These are phyloP conservation scores for Eulemur coronatus DNA, from an alignment of 2,797 vertebrate species.

Conservation along the genomic window DNA sequence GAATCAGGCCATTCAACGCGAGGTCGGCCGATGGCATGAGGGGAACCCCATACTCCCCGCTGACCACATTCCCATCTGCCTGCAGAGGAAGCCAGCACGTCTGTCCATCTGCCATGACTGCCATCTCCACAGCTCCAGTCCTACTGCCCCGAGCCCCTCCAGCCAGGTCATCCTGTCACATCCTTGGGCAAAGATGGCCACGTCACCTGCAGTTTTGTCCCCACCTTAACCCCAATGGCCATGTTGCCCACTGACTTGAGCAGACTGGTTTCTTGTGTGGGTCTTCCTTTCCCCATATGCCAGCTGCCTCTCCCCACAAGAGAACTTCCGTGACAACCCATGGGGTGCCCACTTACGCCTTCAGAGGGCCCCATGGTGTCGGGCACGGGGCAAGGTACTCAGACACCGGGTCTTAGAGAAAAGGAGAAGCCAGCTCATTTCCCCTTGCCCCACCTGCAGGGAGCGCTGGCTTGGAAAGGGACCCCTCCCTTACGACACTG, in stretches of 20 bases:
- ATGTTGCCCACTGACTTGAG: neutral
- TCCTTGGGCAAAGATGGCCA: neutral
- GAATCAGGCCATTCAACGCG: neutral
- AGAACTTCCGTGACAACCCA: neutral
- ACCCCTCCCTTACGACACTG: neutral
- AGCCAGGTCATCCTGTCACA: neutral
- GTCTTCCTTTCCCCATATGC: neutral
- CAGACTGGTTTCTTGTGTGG: neutral
- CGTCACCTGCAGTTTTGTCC: neutral
- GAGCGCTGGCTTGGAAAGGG: neutral
- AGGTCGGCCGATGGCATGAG: accelerated
- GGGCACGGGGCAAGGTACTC: neutral
- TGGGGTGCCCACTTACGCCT: neutral
- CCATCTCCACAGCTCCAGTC: neutral
- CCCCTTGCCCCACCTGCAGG: neutral
- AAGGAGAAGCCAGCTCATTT: neutral
- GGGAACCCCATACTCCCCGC: neutral
- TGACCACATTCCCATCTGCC: neutral
- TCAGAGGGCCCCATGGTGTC: neutral
- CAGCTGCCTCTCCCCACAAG: neutral
- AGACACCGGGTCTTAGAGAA: neutral
- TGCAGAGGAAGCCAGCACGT: neutral
- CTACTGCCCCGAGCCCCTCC: neutral
- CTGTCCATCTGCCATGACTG: neutral
- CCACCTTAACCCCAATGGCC: neutral